These are phyloP conservation scores for Ophion slaviceki DNA, from an alignment of 2,888 invertebrate species.

Conservation along the genomic window DNA sequence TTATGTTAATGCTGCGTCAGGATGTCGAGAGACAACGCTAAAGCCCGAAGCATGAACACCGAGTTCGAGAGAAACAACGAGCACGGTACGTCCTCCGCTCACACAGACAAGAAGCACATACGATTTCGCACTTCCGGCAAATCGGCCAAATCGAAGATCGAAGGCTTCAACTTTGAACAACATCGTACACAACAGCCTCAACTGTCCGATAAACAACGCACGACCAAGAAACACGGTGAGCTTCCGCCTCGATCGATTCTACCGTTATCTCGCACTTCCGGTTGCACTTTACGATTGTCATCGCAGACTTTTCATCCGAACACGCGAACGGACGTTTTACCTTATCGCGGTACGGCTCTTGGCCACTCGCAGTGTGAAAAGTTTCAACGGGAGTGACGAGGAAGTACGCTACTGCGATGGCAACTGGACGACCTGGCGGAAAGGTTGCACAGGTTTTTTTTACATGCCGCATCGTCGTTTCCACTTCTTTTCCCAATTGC, in stretches of 20 bases:
- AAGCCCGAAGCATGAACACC: constrained; percentile 66
- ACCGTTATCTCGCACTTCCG: background rate
- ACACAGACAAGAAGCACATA: constrained; percentile 72
- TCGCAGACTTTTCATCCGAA: background rate
- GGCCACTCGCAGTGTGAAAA: too few species aligned
- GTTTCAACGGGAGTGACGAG: too few species aligned
- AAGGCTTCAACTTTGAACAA: constrained; percentile 71
- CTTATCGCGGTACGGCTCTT: too few species aligned
- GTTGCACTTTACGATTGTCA: background rate
- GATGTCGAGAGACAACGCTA: constrained; percentile 71
- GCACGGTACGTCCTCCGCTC: constrained; percentile 58
- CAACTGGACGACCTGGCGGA: too few species aligned
- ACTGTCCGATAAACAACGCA: constrained; percentile 63
- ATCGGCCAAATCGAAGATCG: constrained; percentile 67
- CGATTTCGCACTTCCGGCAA: constrained; percentile 71
- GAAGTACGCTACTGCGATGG: too few species aligned
- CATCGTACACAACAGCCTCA: constrained; percentile 56
- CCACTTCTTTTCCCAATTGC: too few species aligned
- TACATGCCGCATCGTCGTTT: too few species aligned
- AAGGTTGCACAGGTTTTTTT: too few species aligned
- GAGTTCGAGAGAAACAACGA: constrained; percentile 65
- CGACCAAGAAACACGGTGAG: constrained; percentile 70
- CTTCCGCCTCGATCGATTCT: constrained; percentile 4
- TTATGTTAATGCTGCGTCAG: constrained; percentile 72
- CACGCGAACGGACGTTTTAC: too few species aligned